phyloP scores from a whole-genome alignment of 2,113 vertebrate species.

The Pterophyllum scalare region DNA sequence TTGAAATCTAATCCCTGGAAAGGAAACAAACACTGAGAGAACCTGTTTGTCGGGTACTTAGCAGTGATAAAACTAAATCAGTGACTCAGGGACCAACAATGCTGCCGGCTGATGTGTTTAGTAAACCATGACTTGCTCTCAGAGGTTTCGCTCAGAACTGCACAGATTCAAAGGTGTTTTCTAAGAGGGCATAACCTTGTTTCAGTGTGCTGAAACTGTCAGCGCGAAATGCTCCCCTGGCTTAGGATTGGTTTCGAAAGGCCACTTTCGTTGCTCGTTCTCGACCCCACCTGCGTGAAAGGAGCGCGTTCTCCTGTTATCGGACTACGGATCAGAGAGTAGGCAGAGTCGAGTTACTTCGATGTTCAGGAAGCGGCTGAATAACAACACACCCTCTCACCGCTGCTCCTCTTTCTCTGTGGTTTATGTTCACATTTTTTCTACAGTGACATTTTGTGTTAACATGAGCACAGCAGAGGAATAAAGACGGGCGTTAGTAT shows the following conservation, averaged over 20 bases:
- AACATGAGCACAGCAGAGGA: neutral
- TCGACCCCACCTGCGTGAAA: neutral
- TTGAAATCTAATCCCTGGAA: neutral
- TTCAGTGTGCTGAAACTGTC: neutral
- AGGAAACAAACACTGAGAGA: conserved; percentile 4
- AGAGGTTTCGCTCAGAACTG: neutral
- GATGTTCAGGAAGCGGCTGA: neutral
- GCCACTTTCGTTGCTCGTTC: neutral
- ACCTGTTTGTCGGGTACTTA: conserved; percentile 58
- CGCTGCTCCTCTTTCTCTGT: neutral
- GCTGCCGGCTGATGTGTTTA: neutral
- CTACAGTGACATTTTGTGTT: neutral
- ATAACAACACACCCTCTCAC: neutral
- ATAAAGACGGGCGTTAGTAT: neutral
- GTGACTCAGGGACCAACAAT: conserved; percentile 18
- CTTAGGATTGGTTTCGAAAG: neutral
- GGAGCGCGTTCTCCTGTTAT: neutral
- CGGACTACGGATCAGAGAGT: neutral
- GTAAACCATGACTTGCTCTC: neutral
- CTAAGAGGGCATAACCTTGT: neutral
- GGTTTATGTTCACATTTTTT: neutral
- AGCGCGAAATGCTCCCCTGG: neutral
- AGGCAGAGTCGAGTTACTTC: neutral
- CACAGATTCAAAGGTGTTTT: neutral
- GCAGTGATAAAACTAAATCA: conserved; percentile 1